A percentile compares a stretch with the other conserved stretches of the same genome.
Evolutionary conservation across 2,888 invertebrate species (phyloP).

Genomic region (Torymus texanus): DNA sequence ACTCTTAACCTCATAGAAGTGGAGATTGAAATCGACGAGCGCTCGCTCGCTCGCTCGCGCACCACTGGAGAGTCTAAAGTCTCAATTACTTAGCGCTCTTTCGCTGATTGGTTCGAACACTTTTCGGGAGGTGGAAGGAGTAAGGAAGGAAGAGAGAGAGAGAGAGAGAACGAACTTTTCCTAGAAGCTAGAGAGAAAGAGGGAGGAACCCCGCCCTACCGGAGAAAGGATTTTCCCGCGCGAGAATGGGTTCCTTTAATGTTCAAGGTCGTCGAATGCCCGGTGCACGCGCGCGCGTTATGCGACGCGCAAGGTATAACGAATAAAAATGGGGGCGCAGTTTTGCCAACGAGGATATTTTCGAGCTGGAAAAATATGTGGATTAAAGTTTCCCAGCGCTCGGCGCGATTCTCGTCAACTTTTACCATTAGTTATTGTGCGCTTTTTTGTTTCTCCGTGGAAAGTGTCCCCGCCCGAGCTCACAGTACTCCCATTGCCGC

Average conservation of each 20-base stretch:
- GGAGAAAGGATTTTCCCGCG: slow-evolving; percentile 45
- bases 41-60: background rate
- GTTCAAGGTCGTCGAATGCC: slow-evolving; percentile 32
- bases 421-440: background rate
- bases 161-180: slow-evolving; percentile 18
- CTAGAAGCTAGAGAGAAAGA: background rate
- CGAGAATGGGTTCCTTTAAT: slow-evolving; percentile 30
- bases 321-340: slow-evolving; percentile 34
- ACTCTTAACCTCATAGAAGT: slow-evolving; percentile 53
- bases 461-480: too few species aligned
- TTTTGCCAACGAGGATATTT: slow-evolving; percentile 5
- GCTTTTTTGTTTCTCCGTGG: too few species aligned
- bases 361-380: background rate
- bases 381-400: background rate
- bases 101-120: slow-evolving; percentile 53
- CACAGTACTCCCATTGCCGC: too few species aligned
- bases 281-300: background rate
- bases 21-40: slow-evolving; percentile 52
- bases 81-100: slow-evolving; percentile 57
- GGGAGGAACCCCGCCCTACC: background rate
- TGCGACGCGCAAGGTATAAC: background rate
- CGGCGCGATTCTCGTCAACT: background rate
- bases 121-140: slow-evolving; percentile 32
- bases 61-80: slow-evolving; percentile 48
- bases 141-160: slow-evolving; percentile 1